Evolutionary conservation across 2,797 vertebrate species (phyloP), one percentile per base, ranked within the genome.

Genomic region (Manis pentadactyla): DNA sequence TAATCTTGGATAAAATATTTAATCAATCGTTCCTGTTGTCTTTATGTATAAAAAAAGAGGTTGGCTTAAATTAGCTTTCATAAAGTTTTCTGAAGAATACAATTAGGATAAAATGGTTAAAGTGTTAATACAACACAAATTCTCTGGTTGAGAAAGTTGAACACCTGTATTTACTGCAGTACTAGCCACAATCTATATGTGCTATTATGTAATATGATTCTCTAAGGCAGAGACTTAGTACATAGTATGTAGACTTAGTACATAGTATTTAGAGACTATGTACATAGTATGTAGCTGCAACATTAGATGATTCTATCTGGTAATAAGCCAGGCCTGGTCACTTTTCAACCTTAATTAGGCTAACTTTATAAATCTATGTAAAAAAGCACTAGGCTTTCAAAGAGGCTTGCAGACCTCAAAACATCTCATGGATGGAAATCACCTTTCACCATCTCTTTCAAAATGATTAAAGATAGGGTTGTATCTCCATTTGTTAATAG

Each of bases 1-100:
- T 37, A n/a, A 90, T 87, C n/a, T 95, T 74, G 15, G 37, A 37
- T n/a, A 90, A 86, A 25, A 87, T 61, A 64, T 74, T 75, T 57
- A 74, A 21, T 7, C 29, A 77, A 37, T 29, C 21, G 73, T 31
- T 82, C 23, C 73, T 74, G 19, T 29, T 87, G 77, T 75, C 19
- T 88, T 88, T 61, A 34, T 88, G 17, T 27, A 2, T 68, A 66
- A 91, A 74, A 57, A 73, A 63, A 21, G 17, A 73, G 12, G 1
- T 57, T 89, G 13, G 2, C 10, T 87, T 39, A 75, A 11, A 46
- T 83, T 69, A 51, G 3, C 5, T 82, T 95, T 71, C 57, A 49
- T 59, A 63, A 87, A 92, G 1, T 49, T 75, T 94, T 87, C 21
- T 87, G 39, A 87, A 59, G 8, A 95, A 46, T 11, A 14, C 0